Evolutionary conservation across 2,113 vertebrate genomes (phyloP).

Genomic region (Euleptes europaea): DNA sequence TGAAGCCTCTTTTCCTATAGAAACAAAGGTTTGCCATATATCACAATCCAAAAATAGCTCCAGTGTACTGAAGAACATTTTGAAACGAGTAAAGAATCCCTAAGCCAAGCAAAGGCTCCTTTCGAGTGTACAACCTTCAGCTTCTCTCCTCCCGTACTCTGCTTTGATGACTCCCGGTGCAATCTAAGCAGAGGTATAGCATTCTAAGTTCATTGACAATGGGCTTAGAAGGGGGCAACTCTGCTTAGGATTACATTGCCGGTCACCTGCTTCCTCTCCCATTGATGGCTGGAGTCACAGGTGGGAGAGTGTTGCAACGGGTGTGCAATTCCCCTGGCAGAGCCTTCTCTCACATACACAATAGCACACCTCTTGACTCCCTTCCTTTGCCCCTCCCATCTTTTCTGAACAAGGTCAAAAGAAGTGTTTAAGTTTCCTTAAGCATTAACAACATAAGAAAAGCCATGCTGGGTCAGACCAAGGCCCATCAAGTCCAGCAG

Average conservation of each 20-base stretch:
- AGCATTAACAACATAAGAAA: too few relatives aligned
- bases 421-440: background rate
- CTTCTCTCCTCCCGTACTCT: background rate
- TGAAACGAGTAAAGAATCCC: background rate
- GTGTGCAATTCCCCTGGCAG: background rate
- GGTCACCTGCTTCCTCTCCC: background rate
- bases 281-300: background rate
- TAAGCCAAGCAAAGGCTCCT: background rate
- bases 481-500: too few relatives aligned
- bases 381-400: background rate
- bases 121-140: background rate
- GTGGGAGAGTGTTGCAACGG: background rate
- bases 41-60: background rate
- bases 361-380: background rate
- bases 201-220: too few relatives aligned
- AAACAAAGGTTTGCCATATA: background rate
- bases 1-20: too few relatives aligned
- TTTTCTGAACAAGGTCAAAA: background rate
- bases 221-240: too few relatives aligned
- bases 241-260: too few relatives aligned
- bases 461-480: too few relatives aligned
- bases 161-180: too few relatives aligned
- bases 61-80: background rate
- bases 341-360: background rate
- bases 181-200: too few relatives aligned